Conservation (phyloP, 2,888 invertebrate species). For the Cremastinae sp. region DNA sequence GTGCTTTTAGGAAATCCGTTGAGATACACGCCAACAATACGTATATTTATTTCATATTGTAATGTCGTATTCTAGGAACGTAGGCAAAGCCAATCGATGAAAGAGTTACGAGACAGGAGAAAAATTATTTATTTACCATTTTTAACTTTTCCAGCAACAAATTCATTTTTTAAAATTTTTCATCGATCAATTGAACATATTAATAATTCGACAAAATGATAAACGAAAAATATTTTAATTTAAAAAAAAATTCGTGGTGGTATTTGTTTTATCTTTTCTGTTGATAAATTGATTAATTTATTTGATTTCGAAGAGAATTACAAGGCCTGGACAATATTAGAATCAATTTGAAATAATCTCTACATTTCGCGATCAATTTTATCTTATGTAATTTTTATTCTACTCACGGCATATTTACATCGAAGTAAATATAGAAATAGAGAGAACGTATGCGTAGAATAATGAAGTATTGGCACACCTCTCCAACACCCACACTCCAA, state of each 20-base stretch:
- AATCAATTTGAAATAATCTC: slow-evolving; percentile 22
- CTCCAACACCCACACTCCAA: slow-evolving; percentile 48
- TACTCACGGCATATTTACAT: slow-evolving; percentile 18
- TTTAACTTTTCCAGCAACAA: not conserved
- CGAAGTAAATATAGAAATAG: slow-evolving; percentile 11
- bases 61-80: slow-evolving; percentile 45
- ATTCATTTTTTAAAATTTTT: too few species aligned
- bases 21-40: not conserved
- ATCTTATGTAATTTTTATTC: slow-evolving; percentile 52
- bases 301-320: too few species aligned
- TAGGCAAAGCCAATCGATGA: slow-evolving; percentile 53
- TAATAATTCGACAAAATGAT: too few species aligned
- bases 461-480: slow-evolving; percentile 48
- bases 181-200: not conserved
- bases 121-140: slow-evolving; percentile 4
- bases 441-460: slow-evolving; percentile 7
- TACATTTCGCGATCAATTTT: slow-evolving; percentile 7
- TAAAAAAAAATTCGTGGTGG: too few species aligned
- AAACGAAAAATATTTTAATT: too few species aligned
- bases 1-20: slow-evolving; percentile 57
- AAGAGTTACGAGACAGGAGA: slow-evolving; percentile 40
- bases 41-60: slow-evolving; percentile 12
- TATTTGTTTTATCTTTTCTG: too few species aligned
- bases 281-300: too few species aligned
- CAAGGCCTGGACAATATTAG: too few species aligned